Conservation (phyloP, 2,113 vertebrate species). For the Engystomops pustulosus region DNA sequence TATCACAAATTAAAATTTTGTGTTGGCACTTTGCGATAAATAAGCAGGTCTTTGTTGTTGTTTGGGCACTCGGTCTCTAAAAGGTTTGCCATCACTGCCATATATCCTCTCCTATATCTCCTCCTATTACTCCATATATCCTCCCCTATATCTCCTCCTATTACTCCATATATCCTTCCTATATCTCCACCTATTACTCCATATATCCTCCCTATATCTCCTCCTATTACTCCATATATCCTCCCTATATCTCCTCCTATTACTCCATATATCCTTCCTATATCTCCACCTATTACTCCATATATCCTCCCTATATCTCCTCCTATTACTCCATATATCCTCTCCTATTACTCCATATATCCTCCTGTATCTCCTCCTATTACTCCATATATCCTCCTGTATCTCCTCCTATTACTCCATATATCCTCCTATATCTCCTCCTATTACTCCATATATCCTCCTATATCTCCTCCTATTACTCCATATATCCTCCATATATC, state of each 20-base stretch:
- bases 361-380: conserved; percentile 9
- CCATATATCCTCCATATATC: background rate
- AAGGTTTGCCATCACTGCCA: too few relatives aligned
- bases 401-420: background rate
- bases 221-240: background rate
- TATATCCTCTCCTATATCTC: background rate
- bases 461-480: too few relatives aligned
- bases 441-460: background rate
- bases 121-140: background rate
- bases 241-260: too few relatives aligned
- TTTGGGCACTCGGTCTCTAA: too few relatives aligned
- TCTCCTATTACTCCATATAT: too few relatives aligned
- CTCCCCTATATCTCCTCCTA: too few relatives aligned
- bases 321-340: background rate
- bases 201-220: conserved; percentile 1
- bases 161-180: background rate
- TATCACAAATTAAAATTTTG: too few relatives aligned
- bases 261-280: too few relatives aligned
- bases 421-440: background rate
- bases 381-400: background rate
- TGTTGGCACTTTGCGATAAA: too few relatives aligned
- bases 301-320: background rate
- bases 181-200: conserved; percentile 3
- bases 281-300: conserved; percentile 1
- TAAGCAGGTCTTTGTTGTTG: too few relatives aligned